phyloP scores from a whole-genome alignment of 64 coral and sea anemone genomes.

The Acropora yongei region DNA sequence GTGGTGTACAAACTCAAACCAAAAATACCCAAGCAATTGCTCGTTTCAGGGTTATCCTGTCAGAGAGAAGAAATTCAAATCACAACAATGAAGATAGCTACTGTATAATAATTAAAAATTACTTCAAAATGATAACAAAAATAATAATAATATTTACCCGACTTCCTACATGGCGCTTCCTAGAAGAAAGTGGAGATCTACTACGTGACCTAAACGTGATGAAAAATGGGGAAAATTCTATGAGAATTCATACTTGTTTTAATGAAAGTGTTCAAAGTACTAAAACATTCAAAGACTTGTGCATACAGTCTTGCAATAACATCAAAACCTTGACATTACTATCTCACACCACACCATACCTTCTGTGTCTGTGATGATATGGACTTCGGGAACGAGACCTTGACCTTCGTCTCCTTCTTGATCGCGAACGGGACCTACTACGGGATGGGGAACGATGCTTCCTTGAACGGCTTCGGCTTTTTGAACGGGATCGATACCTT shows the following conservation, averaged over 20 bases:
- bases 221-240: not conserved
- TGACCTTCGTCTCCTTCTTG: slow-evolving; percentile 53
- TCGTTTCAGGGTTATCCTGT: slow-evolving; percentile 86
- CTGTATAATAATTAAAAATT: not conserved
- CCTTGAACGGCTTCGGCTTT: slow-evolving; percentile 69
- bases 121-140: not conserved
- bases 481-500: slow-evolving; percentile 64
- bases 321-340: too few species aligned
- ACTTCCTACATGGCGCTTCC: slow-evolving; percentile 35
- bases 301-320: too few species aligned
- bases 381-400: slow-evolving; percentile 91
- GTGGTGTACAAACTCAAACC: slow-evolving; percentile 98
- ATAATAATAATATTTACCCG: not conserved
- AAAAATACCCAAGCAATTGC: slow-evolving; percentile 94
- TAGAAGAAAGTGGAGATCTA: slow-evolving; percentile 25
- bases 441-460: slow-evolving; percentile 56
- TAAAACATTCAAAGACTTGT: too few species aligned
- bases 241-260: not conserved
- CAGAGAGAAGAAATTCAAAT: not conserved
- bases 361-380: slow-evolving; percentile 75
- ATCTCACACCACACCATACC: not conserved
- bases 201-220: slow-evolving; percentile 3
- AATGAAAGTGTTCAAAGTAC: too few species aligned
- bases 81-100: not conserved
- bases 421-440: slow-evolving; percentile 62